Conservation (phyloP, 2,888 invertebrate genomes). For the Lasioglossum lativentre region DNA sequence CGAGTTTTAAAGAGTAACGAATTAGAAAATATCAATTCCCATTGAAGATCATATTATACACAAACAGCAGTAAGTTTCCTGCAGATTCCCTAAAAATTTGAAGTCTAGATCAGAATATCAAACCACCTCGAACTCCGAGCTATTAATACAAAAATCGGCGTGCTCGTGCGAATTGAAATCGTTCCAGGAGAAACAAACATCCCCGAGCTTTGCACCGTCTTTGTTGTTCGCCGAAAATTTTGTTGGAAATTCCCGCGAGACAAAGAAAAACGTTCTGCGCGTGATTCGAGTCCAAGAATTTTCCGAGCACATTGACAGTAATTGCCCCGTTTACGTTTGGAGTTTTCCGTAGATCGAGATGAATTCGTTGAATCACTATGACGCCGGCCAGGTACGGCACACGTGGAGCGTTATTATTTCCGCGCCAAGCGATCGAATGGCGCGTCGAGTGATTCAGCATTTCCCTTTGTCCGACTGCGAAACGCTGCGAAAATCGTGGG, state of each 20-base stretch:
- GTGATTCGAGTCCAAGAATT: too few species aligned
- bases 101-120: neutral
- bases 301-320: neutral
- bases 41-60: too few species aligned
- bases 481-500: slow-evolving; percentile 50
- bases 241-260: slow-evolving; percentile 18
- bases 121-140: neutral
- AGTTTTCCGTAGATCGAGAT: neutral
- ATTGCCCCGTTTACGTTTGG: neutral
- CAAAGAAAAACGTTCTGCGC: slow-evolving; percentile 16
- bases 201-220: neutral
- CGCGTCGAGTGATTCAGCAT: slow-evolving; percentile 75
- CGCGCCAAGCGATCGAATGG: slow-evolving; percentile 55
- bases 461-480: slow-evolving; percentile 71
- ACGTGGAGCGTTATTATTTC: slow-evolving; percentile 68
- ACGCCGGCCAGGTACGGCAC: slow-evolving; percentile 28
- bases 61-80: neutral
- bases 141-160: neutral
- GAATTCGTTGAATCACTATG: neutral
- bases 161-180: slow-evolving; percentile 1
- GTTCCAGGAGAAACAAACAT: slow-evolving; percentile 22
- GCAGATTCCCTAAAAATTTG: neutral
- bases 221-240: slow-evolving; percentile 35
- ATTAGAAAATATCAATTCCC: too few species aligned
- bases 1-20: neutral